A percentile compares a stretch with the other conserved stretches of the same genome.
Conservation (phyloP, 2,797 vertebrate species). For the Salarias fasciatus region DNA sequence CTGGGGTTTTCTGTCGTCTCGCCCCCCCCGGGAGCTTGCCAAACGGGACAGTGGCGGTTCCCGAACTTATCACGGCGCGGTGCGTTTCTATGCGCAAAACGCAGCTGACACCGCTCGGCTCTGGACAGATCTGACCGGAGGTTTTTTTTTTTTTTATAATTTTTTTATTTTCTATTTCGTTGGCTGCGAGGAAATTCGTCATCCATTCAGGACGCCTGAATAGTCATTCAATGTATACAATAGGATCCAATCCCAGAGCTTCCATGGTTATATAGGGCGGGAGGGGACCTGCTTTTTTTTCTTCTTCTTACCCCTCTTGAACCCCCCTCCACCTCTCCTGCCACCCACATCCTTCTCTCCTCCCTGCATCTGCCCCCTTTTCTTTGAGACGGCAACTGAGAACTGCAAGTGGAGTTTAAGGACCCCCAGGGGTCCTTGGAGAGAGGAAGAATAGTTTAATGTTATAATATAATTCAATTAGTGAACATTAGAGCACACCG, state of each 20-base stretch:
- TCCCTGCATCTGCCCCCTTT: slow-evolving; percentile 33
- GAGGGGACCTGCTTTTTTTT: slow-evolving; percentile 28
- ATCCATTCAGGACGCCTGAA: slow-evolving; percentile 60
- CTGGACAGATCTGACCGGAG: slow-evolving; percentile 13
- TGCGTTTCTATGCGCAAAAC: slow-evolving; percentile 42
- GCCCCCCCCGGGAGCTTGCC: neutral
- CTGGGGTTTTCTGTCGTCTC: neutral
- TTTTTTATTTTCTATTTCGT: slow-evolving; percentile 29
- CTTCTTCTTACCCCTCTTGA: neutral
- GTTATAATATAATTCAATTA: slow-evolving; percentile 26
- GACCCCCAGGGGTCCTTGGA: slow-evolving; percentile 56
- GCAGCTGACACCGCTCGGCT: slow-evolving; percentile 18
- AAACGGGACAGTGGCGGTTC: neutral
- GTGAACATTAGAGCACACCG: slow-evolving; percentile 1
- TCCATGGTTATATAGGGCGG: slow-evolving; percentile 63
- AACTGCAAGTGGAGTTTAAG: slow-evolving; percentile 47
- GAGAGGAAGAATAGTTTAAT: slow-evolving; percentile 38
- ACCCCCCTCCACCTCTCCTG: slow-evolving; percentile 23
- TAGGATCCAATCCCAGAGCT: slow-evolving; percentile 72
- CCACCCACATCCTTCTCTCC: slow-evolving; percentile 34
- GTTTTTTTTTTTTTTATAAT: slow-evolving; percentile 9
- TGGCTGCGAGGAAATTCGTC: slow-evolving; percentile 37
- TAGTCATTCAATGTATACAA: slow-evolving; percentile 68
- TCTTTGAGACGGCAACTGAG: slow-evolving; percentile 37
- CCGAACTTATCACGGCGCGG: slow-evolving; percentile 28